Percentiles rank a stretch among this genome's conserved stretches.
Evolutionary conservation across 1,140 invertebrate genomes (phyloP).

Genomic region (Centruroides sculpturatus): DNA sequence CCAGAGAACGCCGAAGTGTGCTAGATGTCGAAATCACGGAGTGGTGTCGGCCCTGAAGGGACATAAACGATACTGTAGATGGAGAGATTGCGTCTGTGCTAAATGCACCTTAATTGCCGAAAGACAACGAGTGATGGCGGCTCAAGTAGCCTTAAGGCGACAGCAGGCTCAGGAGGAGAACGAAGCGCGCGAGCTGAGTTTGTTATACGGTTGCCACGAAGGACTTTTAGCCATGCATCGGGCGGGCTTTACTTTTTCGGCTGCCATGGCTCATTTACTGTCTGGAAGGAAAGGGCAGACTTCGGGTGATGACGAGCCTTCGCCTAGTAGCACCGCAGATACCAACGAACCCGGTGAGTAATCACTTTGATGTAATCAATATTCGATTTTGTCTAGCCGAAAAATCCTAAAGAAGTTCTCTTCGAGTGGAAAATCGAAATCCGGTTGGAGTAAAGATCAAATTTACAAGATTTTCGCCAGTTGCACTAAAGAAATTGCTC

Average conservation of each 20-base stretch:
- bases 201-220: slow-evolving; percentile 51
- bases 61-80: slow-evolving; percentile 93
- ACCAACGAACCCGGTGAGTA: slow-evolving; percentile 7
- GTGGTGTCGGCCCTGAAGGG: slow-evolving; percentile 91
- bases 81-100: slow-evolving; percentile 90
- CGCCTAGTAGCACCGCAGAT: slow-evolving; percentile 7
- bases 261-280: slow-evolving; percentile 21
- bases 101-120: slow-evolving; percentile 98
- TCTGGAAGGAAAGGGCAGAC: slow-evolving; percentile 20
- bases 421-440: too few relatives aligned
- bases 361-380: too few relatives aligned
- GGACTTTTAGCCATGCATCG: slow-evolving; percentile 22
- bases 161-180: slow-evolving; percentile 70
- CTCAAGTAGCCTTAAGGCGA: slow-evolving; percentile 75
- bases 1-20: slow-evolving; percentile 96
- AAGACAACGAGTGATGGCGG: slow-evolving; percentile 95
- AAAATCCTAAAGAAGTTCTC: too few relatives aligned
- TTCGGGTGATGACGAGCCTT: background rate
- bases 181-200: slow-evolving; percentile 83
- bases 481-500: too few relatives aligned
- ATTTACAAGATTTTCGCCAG: too few relatives aligned
- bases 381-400: too few relatives aligned
- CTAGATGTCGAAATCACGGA: slow-evolving; percentile 93
- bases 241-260: slow-evolving; percentile 23
- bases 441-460: too few relatives aligned